A percentile compares a stretch with the other conserved stretches of the same genome.
These are phyloP conservation scores for Scaptodrosophila latifasciaeformis DNA, from an alignment of 2,888 invertebrate species.

Conservation along the genomic window DNA sequence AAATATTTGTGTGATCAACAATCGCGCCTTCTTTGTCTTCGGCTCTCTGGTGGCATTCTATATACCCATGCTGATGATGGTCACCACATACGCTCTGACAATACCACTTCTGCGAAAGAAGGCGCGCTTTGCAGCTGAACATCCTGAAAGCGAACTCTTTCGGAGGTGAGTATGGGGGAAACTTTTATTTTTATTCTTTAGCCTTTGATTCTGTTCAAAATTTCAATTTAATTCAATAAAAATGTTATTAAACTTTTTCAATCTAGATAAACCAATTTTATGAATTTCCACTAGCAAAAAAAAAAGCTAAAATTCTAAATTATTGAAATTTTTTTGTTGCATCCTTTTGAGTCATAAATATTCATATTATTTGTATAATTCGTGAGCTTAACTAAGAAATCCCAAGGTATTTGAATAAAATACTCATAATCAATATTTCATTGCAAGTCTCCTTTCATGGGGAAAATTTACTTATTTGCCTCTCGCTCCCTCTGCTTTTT, in stretches of 20 bases:
- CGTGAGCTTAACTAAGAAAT: too few species aligned
- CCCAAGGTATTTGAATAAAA: too few species aligned
- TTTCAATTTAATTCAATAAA: too few species aligned
- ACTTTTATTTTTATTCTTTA: too few species aligned
- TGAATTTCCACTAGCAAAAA: too few species aligned
- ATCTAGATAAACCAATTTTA: too few species aligned
- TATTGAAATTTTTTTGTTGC: too few species aligned
- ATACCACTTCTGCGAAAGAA: constrained; percentile 89
- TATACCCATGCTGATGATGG: constrained; percentile 96
- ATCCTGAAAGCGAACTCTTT: constrained; percentile 79
- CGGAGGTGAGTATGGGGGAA: constrained; percentile 71
- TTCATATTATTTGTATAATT: too few species aligned
- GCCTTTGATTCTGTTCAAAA: too few species aligned
- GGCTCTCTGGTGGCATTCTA: constrained; percentile 96
- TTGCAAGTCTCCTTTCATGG: background rate
- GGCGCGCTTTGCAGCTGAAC: constrained; percentile 83
- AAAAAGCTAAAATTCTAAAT: too few species aligned
- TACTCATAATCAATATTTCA: background rate
- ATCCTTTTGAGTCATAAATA: too few species aligned
- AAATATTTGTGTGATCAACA: constrained; percentile 87
- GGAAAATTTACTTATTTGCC: background rate
- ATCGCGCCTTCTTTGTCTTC: constrained; percentile 90
- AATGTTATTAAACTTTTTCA: too few species aligned
- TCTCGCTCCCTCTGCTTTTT: constrained; percentile 1
- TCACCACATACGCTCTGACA: constrained; percentile 92